Evolutionary conservation across 2,113 vertebrate genomes (phyloP).

Genomic region (Redunca redunca): DNA sequence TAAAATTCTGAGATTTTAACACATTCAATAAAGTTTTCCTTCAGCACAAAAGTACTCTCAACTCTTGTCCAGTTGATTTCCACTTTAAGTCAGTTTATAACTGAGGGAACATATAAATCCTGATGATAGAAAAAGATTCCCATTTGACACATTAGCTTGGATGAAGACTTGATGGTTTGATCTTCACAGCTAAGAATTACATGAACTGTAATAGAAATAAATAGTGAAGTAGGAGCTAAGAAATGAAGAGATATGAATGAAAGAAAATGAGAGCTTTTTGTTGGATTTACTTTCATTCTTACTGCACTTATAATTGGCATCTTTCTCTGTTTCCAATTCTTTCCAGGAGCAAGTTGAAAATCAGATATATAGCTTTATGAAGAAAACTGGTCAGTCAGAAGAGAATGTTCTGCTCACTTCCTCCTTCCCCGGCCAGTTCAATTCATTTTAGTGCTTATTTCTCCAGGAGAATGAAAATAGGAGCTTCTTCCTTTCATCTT

Average conservation of each 20-base stretch:
- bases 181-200: not conserved
- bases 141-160: not conserved
- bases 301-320: not conserved
- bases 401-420: not conserved
- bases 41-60: not conserved
- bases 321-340: not conserved
- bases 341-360: constrained; percentile 9
- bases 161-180: not conserved
- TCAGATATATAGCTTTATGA: not conserved
- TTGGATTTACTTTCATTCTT: constrained; percentile 15
- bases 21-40: not conserved
- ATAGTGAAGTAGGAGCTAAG: not conserved
- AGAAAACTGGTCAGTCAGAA: not conserved
- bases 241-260: not conserved
- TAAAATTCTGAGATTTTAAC: constrained; percentile 9
- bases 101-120: not conserved
- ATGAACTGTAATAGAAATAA: not conserved
- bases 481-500: constrained; percentile 8
- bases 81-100: not conserved
- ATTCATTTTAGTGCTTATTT: not conserved
- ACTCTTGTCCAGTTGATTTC: not conserved
- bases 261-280: not conserved
- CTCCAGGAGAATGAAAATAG: not conserved
- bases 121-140: not conserved
- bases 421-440: not conserved